Conservation (phyloP, 2,797 vertebrate genomes). For the Novumbra hubbsi region DNA sequence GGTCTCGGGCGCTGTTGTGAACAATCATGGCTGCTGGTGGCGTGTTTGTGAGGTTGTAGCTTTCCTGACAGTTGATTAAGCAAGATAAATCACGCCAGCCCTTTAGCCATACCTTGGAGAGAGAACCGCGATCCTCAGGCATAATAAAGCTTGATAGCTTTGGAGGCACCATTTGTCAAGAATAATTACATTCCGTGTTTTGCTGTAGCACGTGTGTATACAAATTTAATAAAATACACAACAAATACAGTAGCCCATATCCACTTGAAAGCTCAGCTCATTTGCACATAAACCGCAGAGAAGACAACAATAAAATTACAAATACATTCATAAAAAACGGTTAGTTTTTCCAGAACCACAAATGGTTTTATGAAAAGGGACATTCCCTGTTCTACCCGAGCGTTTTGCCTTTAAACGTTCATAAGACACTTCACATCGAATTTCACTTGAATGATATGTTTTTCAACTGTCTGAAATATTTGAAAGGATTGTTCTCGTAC, state of each 20-base stretch:
- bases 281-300: slow-evolving; percentile 97
- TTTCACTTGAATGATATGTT: slow-evolving; percentile 77
- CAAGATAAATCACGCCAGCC: slow-evolving; percentile 21
- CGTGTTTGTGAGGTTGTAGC: slow-evolving; percentile 37
- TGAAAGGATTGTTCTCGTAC: slow-evolving; percentile 72
- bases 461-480: slow-evolving; percentile 68
- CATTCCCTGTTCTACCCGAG: slow-evolving; percentile 87
- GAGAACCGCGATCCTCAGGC: slow-evolving; percentile 50
- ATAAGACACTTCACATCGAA: slow-evolving; percentile 78
- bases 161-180: slow-evolving; percentile 70
- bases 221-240: slow-evolving; percentile 99
- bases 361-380: slow-evolving; percentile 88
- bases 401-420: slow-evolving; percentile 83
- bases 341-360: slow-evolving; percentile 84
- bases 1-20: slow-evolving; percentile 18
- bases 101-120: slow-evolving; percentile 49
- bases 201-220: slow-evolving; percentile 95
- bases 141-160: slow-evolving; percentile 47
- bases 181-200: slow-evolving; percentile 91
- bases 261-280: slow-evolving; percentile 98
- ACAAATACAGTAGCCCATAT: slow-evolving; percentile 92
- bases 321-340: slow-evolving; percentile 98
- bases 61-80: slow-evolving; percentile 27
- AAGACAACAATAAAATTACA: slow-evolving; percentile 96
- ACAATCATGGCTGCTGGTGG: slow-evolving; percentile 31